phyloP scores from a whole-genome alignment of 2,797 vertebrate genomes.

The Odontamblyopus rebecca region DNA sequence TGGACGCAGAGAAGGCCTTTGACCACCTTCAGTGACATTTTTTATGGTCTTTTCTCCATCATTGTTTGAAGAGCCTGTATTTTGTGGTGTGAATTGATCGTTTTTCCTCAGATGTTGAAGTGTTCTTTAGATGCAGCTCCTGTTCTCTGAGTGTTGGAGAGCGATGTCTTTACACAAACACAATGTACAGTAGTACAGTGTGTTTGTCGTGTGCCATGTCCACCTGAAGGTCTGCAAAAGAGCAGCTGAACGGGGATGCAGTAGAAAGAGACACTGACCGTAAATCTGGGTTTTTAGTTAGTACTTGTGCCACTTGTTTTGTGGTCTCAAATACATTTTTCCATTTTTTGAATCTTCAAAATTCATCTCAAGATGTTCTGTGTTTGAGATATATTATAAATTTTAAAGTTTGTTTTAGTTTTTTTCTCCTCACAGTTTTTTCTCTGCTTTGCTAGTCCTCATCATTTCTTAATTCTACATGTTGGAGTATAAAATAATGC shows the following conservation, averaged over 20 bases:
- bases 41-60: too few species aligned
- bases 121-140: conserved; percentile 23
- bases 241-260: conserved; percentile 24
- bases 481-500: neutral
- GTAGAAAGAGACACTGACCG: neutral
- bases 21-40: too few species aligned
- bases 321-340: conserved; percentile 8
- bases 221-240: conserved; percentile 46
- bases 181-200: neutral
- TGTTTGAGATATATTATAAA: too few species aligned
- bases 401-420: neutral
- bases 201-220: conserved; percentile 27
- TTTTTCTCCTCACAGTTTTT: neutral
- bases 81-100: too few species aligned
- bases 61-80: too few species aligned
- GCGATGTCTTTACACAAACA: conserved; percentile 14
- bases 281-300: neutral
- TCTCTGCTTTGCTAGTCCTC: neutral
- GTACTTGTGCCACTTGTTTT: neutral
- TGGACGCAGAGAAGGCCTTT: too few species aligned
- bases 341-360: neutral
- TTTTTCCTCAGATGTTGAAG: conserved; percentile 14
- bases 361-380: too few species aligned
- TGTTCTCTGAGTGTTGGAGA: conserved; percentile 1
- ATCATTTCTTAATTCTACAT: neutral